Evolutionary conservation across 2,888 invertebrate genomes (phyloP).

Genomic region (Drosophila paucipuncta): DNA sequence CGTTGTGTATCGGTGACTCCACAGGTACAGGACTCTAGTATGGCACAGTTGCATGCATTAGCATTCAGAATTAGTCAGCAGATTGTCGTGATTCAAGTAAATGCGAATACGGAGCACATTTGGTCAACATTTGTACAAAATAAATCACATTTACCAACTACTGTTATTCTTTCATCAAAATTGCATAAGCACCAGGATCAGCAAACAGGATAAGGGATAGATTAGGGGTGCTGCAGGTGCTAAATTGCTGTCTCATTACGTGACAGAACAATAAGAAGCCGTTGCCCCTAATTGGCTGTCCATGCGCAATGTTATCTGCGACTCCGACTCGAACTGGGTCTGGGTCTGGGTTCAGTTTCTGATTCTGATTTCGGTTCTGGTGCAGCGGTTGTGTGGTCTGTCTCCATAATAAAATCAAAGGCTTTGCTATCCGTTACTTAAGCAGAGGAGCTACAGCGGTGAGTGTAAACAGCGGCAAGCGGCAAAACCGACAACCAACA

Average conservation of each 20-base stretch:
- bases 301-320: conserved; percentile 23
- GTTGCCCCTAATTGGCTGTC: conserved; percentile 45
- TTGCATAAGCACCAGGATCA: conserved; percentile 56
- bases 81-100: conserved; percentile 58
- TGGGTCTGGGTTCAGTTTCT: conserved; percentile 3
- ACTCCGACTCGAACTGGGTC: conserved; percentile 7
- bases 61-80: conserved; percentile 76
- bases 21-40: conserved; percentile 69
- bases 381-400: conserved; percentile 54
- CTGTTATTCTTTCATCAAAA: conserved; percentile 71
- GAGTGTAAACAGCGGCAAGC: conserved; percentile 57
- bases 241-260: conserved; percentile 76
- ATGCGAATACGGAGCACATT: conserved; percentile 38
- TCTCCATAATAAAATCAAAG: conserved; percentile 47
- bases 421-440: conserved; percentile 42
- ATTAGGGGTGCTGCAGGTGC: conserved; percentile 58
- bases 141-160: conserved; percentile 61
- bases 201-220: conserved; percentile 13
- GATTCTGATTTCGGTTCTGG: conserved; percentile 14
- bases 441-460: conserved; percentile 30
- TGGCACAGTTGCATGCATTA: conserved; percentile 80
- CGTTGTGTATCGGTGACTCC: conserved; percentile 43
- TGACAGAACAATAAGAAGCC: conserved; percentile 63
- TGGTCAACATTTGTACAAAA: conserved; percentile 59
- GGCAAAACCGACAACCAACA: conserved; percentile 47